These are phyloP conservation scores for Heloderma charlesbogerti DNA, from an alignment of 2,113 vertebrate genomes.

Conservation along the genomic window DNA sequence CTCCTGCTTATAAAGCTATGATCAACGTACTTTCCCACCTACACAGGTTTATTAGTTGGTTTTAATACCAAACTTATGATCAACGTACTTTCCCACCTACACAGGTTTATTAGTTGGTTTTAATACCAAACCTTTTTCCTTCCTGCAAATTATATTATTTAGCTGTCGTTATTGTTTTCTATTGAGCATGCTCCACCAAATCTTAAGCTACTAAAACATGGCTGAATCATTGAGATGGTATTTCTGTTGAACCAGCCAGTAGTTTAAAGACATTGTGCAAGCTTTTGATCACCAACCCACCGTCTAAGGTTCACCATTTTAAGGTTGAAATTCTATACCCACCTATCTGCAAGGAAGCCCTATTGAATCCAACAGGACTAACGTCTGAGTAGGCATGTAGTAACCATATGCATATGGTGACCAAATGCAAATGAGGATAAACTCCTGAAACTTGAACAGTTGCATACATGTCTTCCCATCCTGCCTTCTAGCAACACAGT, in stretches of 20 bases:
- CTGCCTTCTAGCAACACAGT: neutral
- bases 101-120: neutral
- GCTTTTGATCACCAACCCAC: neutral
- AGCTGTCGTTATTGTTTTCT: neutral
- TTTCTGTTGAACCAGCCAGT: neutral
- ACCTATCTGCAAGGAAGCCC: no score
- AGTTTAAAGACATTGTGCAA: neutral
- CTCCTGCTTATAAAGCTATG: neutral
- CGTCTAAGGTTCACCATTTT: no score
- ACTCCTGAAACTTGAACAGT: neutral
- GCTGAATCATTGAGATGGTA: neutral
- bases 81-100: neutral
- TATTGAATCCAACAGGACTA: no score
- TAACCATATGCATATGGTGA: neutral
- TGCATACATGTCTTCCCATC: neutral
- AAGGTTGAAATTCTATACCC: no score
- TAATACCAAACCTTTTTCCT: neutral
- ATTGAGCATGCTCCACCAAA: neutral
- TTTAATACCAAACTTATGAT: neutral
- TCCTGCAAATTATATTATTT: neutral
- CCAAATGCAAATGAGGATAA: neutral
- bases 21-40: neutral
- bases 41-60: neutral
- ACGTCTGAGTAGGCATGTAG: no score
- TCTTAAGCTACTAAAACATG: neutral